A percentile compares a stretch with the other conserved stretches of the same genome.
Conservation (phyloP, 2,113 vertebrate genomes). For the Amphilophus citrinellus region DNA sequence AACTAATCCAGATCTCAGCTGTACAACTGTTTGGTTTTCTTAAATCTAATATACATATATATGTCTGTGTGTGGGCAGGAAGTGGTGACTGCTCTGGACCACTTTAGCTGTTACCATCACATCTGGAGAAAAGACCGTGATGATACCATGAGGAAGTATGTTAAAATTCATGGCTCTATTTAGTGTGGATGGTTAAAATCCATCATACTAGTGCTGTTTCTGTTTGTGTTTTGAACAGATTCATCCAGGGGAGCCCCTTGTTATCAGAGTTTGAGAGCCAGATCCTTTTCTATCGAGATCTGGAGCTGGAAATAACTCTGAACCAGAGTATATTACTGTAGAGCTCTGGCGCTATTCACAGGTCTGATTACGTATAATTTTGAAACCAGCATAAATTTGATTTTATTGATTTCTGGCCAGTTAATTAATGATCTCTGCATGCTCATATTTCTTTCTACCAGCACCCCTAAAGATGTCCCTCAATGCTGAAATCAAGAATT, state of each 20-base stretch:
- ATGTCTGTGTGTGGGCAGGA: slow-evolving; percentile 79
- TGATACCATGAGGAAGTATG: slow-evolving; percentile 81
- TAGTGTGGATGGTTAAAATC: background rate
- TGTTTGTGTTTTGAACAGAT: slow-evolving; percentile 48
- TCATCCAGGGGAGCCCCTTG: slow-evolving; percentile 82
- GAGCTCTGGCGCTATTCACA: slow-evolving; percentile 90
- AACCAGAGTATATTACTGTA: slow-evolving; percentile 89
- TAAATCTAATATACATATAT: background rate
- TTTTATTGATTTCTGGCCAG: background rate
- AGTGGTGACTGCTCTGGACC: slow-evolving; percentile 83
- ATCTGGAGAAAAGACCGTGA: slow-evolving; percentile 93
- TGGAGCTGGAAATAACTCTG: slow-evolving; percentile 89
- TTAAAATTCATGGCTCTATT: background rate
- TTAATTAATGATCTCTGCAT: background rate
- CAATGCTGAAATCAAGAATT: slow-evolving; percentile 89
- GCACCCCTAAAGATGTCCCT: slow-evolving; percentile 90
- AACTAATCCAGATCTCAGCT: background rate
- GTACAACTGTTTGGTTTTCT: background rate
- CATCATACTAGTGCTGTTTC: background rate
- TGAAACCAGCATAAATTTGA: background rate
- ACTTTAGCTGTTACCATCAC: slow-evolving; percentile 88
- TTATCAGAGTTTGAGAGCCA: slow-evolving; percentile 93
- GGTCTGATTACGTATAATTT: slow-evolving; percentile 74
- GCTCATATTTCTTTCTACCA: slow-evolving; percentile 54
- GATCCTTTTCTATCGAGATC: slow-evolving; percentile 88